phyloP scores from a whole-genome alignment of 1,140 invertebrate genomes.

The Elysia chlorotica region DNA sequence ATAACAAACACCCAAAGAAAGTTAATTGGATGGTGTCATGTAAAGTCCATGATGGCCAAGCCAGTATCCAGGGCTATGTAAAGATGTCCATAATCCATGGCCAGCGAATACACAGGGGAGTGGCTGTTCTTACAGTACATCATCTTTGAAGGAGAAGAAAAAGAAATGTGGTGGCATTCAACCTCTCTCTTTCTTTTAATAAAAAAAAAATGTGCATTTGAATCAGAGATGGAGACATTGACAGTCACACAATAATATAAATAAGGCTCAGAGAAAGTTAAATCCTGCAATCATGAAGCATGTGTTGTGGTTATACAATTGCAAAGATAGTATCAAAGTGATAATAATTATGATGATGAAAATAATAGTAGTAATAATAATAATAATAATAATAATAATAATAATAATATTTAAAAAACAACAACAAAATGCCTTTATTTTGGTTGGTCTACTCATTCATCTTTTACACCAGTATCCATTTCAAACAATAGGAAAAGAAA shows the following conservation, averaged over 20 bases:
- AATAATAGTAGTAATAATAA: no score
- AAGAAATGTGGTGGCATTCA: no score
- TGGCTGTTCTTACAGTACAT: conserved; percentile 62
- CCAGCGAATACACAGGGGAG: conserved; percentile 71
- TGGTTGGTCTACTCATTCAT: no score
- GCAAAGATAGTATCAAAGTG: no score
- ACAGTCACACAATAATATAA: no score
- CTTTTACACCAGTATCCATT: no score
- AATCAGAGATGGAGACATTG: not conserved
- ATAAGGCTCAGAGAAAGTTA: not conserved
- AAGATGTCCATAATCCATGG: conserved; percentile 69
- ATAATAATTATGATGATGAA: no score
- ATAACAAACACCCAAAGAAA: conserved; percentile 72
- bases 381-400: no score
- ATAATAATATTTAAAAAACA: not conserved
- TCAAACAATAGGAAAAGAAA: no score
- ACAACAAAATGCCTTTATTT: not conserved
- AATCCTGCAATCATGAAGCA: not conserved
- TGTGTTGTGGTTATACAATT: no score
- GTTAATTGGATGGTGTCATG: conserved; percentile 68
- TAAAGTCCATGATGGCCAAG: conserved; percentile 68
- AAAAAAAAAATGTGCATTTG: no score
- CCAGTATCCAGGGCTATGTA: conserved; percentile 70
- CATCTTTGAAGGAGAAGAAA: conserved; percentile 60
- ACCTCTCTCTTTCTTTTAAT: not conserved